Base-by-base conservation (phyloP, 2,113 vertebrate genomes). In the Mus pahari region DNA sequence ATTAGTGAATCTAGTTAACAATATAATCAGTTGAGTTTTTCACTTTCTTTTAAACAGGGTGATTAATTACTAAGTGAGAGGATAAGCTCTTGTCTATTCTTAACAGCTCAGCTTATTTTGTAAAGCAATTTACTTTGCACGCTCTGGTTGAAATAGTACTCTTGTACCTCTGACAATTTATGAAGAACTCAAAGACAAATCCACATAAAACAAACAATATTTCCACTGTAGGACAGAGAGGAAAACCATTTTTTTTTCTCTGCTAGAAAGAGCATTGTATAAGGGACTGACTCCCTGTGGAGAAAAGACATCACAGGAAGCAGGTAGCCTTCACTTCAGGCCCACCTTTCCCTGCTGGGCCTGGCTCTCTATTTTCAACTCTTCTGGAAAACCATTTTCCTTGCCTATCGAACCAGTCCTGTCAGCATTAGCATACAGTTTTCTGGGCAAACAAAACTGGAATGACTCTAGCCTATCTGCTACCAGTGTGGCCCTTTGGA, bases 401-500 rank as follows among this genome's bases (percentile, higher is more conserved):
- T 96, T 45, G 28, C 28, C 64, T 58, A 64, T 31, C 81, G 81
- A 91, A 86, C 39, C 36, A 66, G 82, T 28, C 36, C 90, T 89
- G 42, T 89, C 33, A 79, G 75, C 48, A 87, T 26, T 42, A 82
- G 36, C 62, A 94, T 64, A 88, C 22, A n/a, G 79, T 92, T 95
- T 94, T 86, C 75, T 8, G 92, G 53, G 74, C 50, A 64, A 91
- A 95, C 73, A 86, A 91, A 97, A 68, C 45, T 26, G 19, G 19
- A 82, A 60, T 48, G 68, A 36, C 87, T 93, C 70, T 71, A 42
- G 77, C 86, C 92, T 87, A 14, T 82, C 92, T 60, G 33, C 89
- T 91, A 94, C 91, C 77, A 64, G 84, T 50, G 48, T 53, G 82
- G 89, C 73, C 89, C 92, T 94, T 94, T 96, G 74, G 90, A 95